These are phyloP conservation scores for Drosophila kanapiae DNA, from an alignment of 1,140 invertebrate genomes.

Conservation along the genomic window DNA sequence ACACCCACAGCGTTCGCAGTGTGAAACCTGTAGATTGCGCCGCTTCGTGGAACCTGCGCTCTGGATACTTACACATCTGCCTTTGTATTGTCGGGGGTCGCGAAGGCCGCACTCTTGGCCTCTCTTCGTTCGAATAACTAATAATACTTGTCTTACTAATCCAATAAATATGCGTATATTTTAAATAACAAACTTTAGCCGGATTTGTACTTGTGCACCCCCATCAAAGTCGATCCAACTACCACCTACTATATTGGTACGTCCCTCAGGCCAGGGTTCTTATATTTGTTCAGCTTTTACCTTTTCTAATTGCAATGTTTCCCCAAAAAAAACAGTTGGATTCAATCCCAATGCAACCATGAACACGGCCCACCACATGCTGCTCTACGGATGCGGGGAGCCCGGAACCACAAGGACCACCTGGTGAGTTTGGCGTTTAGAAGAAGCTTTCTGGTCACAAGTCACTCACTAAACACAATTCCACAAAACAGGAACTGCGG, in stretches of 20 bases:
- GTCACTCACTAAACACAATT: background rate
- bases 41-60: conserved; percentile 38
- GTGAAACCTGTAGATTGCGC: conserved; percentile 53
- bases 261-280: conserved; percentile 35
- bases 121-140: background rate
- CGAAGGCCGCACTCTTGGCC: conserved; percentile 16
- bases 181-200: conserved; percentile 87
- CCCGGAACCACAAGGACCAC: conserved; percentile 92
- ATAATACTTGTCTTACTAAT: conserved; percentile 25
- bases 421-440: conserved; percentile 86
- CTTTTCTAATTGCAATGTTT: conserved; percentile 7
- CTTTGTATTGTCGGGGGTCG: conserved; percentile 25
- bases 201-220: conserved; percentile 94
- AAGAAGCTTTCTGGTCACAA: background rate
- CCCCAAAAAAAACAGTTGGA: conserved; percentile 88
- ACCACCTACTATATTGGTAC: conserved; percentile 92
- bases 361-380: conserved; percentile 97
- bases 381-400: conserved; percentile 96
- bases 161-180: conserved; percentile 19
- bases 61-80: conserved; percentile 23
- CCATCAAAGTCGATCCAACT: conserved; percentile 90
- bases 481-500: conserved; percentile 90
- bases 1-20: conserved; percentile 30
- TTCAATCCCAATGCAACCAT: conserved; percentile 97
- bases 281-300: background rate